Conservation (phyloP, 2,797 vertebrate species). For the Bradypodion pumilum region DNA sequence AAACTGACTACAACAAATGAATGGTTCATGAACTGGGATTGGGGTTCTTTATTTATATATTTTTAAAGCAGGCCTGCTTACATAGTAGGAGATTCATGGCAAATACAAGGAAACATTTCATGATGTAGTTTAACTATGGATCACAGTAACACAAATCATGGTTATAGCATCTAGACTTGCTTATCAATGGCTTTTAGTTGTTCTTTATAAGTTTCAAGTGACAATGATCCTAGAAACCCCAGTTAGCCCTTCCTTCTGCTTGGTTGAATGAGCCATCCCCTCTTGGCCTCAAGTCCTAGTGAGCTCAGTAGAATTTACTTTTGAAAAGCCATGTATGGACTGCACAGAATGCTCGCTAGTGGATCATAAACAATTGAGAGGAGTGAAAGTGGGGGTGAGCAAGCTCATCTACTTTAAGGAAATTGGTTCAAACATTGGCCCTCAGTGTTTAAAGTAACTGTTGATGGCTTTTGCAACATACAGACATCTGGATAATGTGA, state of each 20-base stretch:
- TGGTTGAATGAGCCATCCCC: too few species aligned
- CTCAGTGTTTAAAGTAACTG: conserved; percentile 33
- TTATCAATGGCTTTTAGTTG: too few species aligned
- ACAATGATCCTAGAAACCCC: too few species aligned
- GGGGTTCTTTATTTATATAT: too few species aligned
- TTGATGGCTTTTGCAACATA: conserved; percentile 25
- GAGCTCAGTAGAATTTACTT: not conserved
- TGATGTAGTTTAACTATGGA: not conserved
- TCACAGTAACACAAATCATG: not conserved
- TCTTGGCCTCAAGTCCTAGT: not conserved
- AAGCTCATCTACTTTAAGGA: too few species aligned
- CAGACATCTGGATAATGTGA: conserved; percentile 32
- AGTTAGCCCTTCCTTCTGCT: too few species aligned
- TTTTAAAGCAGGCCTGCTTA: too few species aligned
- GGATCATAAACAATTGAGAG: not conserved
- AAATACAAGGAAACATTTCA: too few species aligned
- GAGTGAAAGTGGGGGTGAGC: too few species aligned
- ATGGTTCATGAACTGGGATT: too few species aligned
- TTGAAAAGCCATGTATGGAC: not conserved
- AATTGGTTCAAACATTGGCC: too few species aligned
- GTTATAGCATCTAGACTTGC: not conserved
- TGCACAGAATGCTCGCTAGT: not conserved
- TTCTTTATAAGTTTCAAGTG: too few species aligned
- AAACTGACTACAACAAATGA: not conserved
- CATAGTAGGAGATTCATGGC: not conserved